A percentile compares a stretch with the other conserved stretches of the same genome.
These are phyloP conservation scores for Neomonachus schauinslandi DNA, from an alignment of 2,113 vertebrate species.

Conservation along the genomic window DNA sequence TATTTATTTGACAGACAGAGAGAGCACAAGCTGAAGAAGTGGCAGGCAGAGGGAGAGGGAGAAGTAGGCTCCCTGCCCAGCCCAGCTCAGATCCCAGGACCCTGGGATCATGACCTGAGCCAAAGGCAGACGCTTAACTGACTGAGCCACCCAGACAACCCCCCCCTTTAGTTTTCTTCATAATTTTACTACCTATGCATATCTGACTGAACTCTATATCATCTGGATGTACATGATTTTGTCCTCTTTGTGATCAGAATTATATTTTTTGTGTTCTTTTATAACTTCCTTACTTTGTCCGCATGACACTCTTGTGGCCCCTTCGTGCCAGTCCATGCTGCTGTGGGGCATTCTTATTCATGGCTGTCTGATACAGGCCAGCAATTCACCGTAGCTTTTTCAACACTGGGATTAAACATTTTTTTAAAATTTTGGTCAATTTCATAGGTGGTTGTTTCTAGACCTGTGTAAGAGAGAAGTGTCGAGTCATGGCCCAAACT, in stretches of 20 bases:
- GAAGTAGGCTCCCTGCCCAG: too few relatives aligned
- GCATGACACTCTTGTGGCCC: too few relatives aligned
- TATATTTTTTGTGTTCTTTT: neutral
- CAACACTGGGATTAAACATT: neutral
- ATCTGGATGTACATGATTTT: neutral
- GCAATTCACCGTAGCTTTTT: neutral
- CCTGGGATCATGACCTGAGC: too few relatives aligned
- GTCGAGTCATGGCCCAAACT: neutral
- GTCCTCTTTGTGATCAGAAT: neutral
- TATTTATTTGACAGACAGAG: too few relatives aligned
- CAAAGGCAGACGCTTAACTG: too few relatives aligned
- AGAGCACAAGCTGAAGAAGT: too few relatives aligned
- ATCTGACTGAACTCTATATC: neutral
- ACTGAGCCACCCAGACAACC: too few relatives aligned
- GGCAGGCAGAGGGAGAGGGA: too few relatives aligned
- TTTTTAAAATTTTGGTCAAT: neutral
- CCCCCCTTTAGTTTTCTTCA: neutral
- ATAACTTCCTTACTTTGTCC: neutral
- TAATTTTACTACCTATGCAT: neutral
- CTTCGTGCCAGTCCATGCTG: fast-evolving
- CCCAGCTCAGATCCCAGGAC: too few relatives aligned
- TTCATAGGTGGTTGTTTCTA: neutral
- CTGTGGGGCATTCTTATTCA: neutral
- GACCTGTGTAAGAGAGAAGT: neutral
- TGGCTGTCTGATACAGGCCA: neutral